phyloP scores from a whole-genome alignment of 2,888 invertebrate species.

The Himalopsyche anomala region DNA sequence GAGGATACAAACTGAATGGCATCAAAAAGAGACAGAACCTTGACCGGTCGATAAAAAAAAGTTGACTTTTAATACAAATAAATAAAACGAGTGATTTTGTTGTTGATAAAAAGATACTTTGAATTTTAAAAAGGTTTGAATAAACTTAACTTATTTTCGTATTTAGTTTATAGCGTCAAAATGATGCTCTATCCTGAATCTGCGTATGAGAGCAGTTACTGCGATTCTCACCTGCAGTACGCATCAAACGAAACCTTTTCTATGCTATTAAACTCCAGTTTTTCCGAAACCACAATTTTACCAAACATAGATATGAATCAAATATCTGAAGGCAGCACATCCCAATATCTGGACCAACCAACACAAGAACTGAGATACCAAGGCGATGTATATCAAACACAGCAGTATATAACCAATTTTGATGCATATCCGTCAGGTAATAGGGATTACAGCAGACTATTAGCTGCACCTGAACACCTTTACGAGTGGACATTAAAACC shows the following conservation, averaged over 20 bases:
- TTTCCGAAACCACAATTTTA: slow-evolving; percentile 45
- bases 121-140: too few species aligned
- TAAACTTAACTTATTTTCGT: too few species aligned
- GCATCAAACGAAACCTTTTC: slow-evolving; percentile 35
- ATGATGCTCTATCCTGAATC: too few species aligned
- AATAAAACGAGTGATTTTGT: too few species aligned
- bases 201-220: too few species aligned
- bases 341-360: slow-evolving; percentile 12
- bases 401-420: neutral
- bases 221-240: too few species aligned
- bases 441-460: neutral
- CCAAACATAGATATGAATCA: slow-evolving; percentile 7
- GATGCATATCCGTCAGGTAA: neutral
- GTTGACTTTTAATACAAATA: too few species aligned
- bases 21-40: too few species aligned
- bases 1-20: too few species aligned
- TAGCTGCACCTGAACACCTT: neutral
- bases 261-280: slow-evolving; percentile 44
- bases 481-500: slow-evolving; percentile 76
- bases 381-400: neutral
- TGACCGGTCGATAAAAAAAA: too few species aligned
- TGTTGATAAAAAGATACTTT: too few species aligned
- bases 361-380: neutral
- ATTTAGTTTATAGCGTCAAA: too few species aligned
- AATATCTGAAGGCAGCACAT: slow-evolving; percentile 9